These are phyloP conservation scores for Crotalus helleri DNA, from an alignment of 2,113 vertebrate genomes.

Conservation along the genomic window DNA sequence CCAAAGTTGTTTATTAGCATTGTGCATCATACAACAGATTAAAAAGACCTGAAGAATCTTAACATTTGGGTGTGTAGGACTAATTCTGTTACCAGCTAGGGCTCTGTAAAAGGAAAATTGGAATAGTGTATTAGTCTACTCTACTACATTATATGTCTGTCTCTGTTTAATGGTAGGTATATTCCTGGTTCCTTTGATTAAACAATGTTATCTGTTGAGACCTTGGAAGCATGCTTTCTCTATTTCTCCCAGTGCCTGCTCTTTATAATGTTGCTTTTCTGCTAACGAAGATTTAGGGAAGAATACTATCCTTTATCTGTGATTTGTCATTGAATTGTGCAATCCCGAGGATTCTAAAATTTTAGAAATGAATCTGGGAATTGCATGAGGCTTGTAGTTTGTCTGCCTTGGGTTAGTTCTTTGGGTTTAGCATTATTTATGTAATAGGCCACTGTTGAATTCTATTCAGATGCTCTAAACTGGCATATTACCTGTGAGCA, in stretches of 20 bases:
- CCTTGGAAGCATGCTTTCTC: neutral
- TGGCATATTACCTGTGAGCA: too few species aligned
- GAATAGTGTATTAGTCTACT: neutral
- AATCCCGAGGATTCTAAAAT: neutral
- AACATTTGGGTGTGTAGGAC: neutral
- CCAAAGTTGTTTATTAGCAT: neutral
- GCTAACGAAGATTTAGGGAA: neutral
- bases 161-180: neutral
- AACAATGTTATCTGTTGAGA: neutral
- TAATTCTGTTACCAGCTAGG: neutral
- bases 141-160: neutral
- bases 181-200: neutral
- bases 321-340: neutral
- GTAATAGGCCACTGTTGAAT: neutral
- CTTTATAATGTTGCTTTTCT: neutral
- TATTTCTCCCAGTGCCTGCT: neutral
- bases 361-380: neutral
- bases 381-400: neutral
- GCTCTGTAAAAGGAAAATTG: neutral
- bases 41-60: neutral
- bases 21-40: neutral
- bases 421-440: neutral
- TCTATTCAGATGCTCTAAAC: neutral
- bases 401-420: neutral
- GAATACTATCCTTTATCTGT: neutral